Evolutionary conservation across 2,113 vertebrate genomes (phyloP), one percentile per base, ranked within the genome.

Genomic region (Daubentonia madagascariensis): DNA sequence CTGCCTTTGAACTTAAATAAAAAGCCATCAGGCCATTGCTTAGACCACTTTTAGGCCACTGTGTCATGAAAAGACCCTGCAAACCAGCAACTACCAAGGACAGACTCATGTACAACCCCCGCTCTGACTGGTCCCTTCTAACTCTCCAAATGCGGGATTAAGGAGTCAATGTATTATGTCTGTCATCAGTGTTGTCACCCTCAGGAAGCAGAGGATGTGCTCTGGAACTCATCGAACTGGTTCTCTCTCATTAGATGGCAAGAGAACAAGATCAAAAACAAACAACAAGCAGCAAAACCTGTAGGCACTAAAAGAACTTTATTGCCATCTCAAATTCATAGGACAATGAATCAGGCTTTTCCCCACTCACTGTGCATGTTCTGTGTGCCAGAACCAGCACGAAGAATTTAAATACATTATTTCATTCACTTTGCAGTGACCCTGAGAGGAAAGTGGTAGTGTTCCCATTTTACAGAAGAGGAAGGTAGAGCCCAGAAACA

Each of bases 361-460:
- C 14, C 45, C 23, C 11, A 3, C 2, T 23, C 25, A 2, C 12
- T 16, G 35, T 30, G 32, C 14, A 7, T n/a, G 13, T 50, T 70
- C 54, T 10, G 3, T 2, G 10, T 4, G 13, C 14, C 20, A 0
- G 1, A 1, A 54, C 50, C 28, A 20, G 59, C 0, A 0, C 12
- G 23, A 17, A 89, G 61, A 70, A 50, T 11, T 5, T 7, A 4
- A 68, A 45, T 0, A 22, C 0, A 10, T 32, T 3, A 8, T n/a
- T 35, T 54, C 9, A 3, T 87, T 72, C 3, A 2, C 30, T 16
- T 52, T 12, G 17, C 16, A 9, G 23, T 35, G 57, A 7, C 20
- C 45, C 14, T 0, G 0, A 0, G 5, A 65, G n/a, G 0, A 72
- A 93, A 9, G 8, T 43, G 3, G 18, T 5, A 11, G 8, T 7